Base-by-base conservation (phyloP, 2,888 invertebrate genomes). In the Brenthis daphne region DNA sequence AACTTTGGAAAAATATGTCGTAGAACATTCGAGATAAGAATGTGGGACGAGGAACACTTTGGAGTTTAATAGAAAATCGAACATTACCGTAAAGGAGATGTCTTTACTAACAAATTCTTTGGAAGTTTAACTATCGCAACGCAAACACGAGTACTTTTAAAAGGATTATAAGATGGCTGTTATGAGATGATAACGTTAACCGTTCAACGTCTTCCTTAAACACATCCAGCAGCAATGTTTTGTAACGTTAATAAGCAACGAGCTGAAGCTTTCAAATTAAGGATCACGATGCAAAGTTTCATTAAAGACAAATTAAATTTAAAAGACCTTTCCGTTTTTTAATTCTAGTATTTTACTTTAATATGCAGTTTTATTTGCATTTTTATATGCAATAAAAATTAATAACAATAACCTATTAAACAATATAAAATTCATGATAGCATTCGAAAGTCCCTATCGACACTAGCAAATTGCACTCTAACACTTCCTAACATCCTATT, bases 11-110 rank as follows among this genome's bases (percentile, higher is more conserved):
- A 92, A 92, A 92, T 92, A 92, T 92, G 92, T 90, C 90, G 91
- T 89, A 86, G 90, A 90, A 87, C 89, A 87, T 90, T 89, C 87
- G 78, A 92, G 92, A 92, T 92, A 92, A 92, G 92, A 91, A 92
- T 92, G 92, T 91, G 88, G 91, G 90, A 88, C 92, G 90, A 86
- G 83, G 82, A 90, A 84, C 88, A 90, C 90, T 91, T 91, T 91
- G 90, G 88, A 92, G 90, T 92, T 92, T 92, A 92, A 92, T 92
- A 92, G 92, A 92, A 92, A 92, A 92, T 92, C 92, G 92, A 92
- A 92, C 92, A 92, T 92, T 92, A 92, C 89, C 92, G 90, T 92
- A 89, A 91, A 92, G 79, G 90, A 86, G 89, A 92, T 89, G 92
- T 90, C 89, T 89, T 88, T 86, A 89, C 90, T 89, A 90, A 90